Evolutionary conservation across 2,113 vertebrate genomes (phyloP).

Genomic region (Meriones unguiculatus): DNA sequence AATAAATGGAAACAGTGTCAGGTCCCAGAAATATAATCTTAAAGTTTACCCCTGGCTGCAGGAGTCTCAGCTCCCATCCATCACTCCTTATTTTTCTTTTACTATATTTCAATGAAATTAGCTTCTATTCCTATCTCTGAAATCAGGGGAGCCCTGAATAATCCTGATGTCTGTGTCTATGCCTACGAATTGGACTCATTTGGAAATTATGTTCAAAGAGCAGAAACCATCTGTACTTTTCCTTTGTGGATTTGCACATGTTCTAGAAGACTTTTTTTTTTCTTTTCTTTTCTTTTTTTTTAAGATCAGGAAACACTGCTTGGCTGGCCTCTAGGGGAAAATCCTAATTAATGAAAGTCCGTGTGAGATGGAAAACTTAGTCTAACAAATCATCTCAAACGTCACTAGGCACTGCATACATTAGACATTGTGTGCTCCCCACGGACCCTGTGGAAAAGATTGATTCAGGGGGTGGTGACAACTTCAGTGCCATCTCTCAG

Average conservation of each 20-base stretch:
- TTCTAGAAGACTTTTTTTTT: not conserved
- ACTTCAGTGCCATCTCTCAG: conserved; percentile 61
- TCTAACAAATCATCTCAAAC: conserved; percentile 72
- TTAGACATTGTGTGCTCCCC: conserved; percentile 65
- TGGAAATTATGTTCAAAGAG: conserved; percentile 7
- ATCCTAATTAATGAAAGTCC: conserved; percentile 69
- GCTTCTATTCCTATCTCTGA: not conserved
- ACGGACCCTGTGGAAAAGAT: conserved; percentile 52
- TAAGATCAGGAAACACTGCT: conserved; percentile 43
- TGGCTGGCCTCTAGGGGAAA: conserved; percentile 4
- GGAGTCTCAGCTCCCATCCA: not conserved
- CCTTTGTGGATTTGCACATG: not conserved
- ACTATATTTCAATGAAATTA: not conserved
- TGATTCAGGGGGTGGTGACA: conserved; percentile 68
- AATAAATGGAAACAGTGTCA: not conserved
- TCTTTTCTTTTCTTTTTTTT: conserved; percentile 7
- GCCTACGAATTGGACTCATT: conserved; percentile 4
- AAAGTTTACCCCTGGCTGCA: not conserved
- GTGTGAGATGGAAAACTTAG: conserved; percentile 61
- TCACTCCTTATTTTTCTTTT: not conserved
- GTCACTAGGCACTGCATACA: conserved; percentile 62
- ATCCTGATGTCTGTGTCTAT: not conserved
- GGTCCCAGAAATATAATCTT: not conserved
- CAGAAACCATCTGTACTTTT: not conserved
- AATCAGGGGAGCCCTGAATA: not conserved